Conservation (phyloP, 2,888 invertebrate species). For the Ophioninae sp. region DNA sequence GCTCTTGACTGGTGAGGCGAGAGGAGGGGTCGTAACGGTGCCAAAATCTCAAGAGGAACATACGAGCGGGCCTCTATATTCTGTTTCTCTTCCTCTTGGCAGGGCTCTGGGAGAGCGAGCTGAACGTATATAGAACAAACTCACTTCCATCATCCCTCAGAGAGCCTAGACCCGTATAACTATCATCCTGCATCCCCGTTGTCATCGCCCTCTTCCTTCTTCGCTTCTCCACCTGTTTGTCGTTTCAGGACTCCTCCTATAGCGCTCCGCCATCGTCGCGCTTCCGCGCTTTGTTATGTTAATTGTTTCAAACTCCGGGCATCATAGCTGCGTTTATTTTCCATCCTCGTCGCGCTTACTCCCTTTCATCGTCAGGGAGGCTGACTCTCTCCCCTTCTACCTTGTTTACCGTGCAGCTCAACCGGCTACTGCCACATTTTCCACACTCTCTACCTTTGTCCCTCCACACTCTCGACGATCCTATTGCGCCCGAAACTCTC, state of each 20-base stretch:
- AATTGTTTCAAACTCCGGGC: slow-evolving; percentile 80
- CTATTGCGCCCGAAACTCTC: slow-evolving; percentile 18
- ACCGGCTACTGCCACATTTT: slow-evolving; percentile 25
- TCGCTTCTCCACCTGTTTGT: slow-evolving; percentile 49
- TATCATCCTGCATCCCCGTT: slow-evolving; percentile 40
- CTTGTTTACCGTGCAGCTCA: slow-evolving; percentile 56
- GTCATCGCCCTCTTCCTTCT: slow-evolving; percentile 38
- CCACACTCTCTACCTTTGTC: background rate
- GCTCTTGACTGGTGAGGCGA: slow-evolving; percentile 32
- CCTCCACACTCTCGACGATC: slow-evolving; percentile 6
- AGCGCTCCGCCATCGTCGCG: slow-evolving; percentile 62
- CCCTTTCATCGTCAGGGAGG: slow-evolving; percentile 53
- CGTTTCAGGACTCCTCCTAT: slow-evolving; percentile 61
- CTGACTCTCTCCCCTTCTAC: slow-evolving; percentile 18
- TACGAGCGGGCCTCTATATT: slow-evolving; percentile 65
- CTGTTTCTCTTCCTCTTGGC: slow-evolving; percentile 53
- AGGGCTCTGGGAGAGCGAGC: slow-evolving; percentile 14
- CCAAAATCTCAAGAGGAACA: slow-evolving; percentile 78
- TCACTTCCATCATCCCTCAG: slow-evolving; percentile 37
- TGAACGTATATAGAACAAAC: slow-evolving; percentile 36
- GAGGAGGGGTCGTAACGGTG: slow-evolving; percentile 69
- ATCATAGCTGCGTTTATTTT: slow-evolving; percentile 79
- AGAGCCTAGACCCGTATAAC: slow-evolving; percentile 39
- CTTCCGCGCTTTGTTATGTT: slow-evolving; percentile 78
- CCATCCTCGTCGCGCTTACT: slow-evolving; percentile 73